Conservation (phyloP, 1,140 invertebrate species). For the Cataglyphis hispanica region DNA sequence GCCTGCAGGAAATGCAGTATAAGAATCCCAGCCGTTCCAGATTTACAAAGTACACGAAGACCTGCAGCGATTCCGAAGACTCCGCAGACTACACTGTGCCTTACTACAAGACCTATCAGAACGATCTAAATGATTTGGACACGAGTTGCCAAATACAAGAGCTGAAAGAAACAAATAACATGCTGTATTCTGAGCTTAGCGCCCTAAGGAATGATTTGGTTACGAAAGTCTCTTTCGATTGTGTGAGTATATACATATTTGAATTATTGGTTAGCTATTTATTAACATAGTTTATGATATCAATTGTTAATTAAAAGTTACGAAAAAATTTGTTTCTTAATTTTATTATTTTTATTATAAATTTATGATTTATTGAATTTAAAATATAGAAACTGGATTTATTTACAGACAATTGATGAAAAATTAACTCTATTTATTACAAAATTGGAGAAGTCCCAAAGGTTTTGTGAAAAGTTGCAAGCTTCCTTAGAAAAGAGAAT, state of each 20-base stretch:
- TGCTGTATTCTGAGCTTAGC: constrained; percentile 79
- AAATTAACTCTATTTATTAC: constrained; percentile 79
- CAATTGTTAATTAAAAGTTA: not conserved
- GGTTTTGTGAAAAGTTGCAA: constrained; percentile 80
- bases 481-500: constrained; percentile 77
- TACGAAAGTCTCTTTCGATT: constrained; percentile 67
- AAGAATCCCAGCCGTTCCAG: constrained; percentile 74
- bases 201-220: constrained; percentile 76
- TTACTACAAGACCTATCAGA: constrained; percentile 78
- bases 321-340: not conserved
- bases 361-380: not conserved
- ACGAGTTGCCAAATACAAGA: constrained; percentile 77
- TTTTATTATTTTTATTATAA: constrained; percentile 17
- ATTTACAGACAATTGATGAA: constrained; percentile 78
- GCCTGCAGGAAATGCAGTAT: constrained; percentile 87
- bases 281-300: constrained; percentile 18
- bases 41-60: constrained; percentile 76
- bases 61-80: constrained; percentile 83
- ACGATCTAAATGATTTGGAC: constrained; percentile 78
- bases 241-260: constrained; percentile 68
- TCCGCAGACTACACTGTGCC: constrained; percentile 81
- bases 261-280: not conserved
- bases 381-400: not conserved
- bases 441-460: constrained; percentile 79
- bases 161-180: constrained; percentile 79